These are phyloP conservation scores for Fistularia commersonii DNA, from an alignment of 2,797 vertebrate genomes.

Conservation along the genomic window DNA sequence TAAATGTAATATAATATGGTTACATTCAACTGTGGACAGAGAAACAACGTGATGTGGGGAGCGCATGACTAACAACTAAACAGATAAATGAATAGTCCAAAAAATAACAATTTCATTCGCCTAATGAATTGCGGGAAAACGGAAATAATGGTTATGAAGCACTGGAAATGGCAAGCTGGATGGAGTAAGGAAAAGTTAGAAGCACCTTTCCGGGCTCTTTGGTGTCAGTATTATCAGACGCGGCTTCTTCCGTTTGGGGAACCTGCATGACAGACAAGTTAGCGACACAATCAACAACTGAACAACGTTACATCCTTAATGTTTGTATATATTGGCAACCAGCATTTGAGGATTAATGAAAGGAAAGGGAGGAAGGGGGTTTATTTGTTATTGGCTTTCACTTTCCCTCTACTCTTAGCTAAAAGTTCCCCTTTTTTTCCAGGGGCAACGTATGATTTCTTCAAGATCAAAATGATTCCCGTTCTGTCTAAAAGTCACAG, in stretches of 20 bases:
- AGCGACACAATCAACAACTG: constrained; percentile 33
- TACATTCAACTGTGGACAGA: constrained; percentile 12
- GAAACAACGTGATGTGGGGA: constrained; percentile 5
- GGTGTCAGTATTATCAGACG: constrained; percentile 59
- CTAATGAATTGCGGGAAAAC: constrained; percentile 1
- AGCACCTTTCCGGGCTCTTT: constrained; percentile 71
- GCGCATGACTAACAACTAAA: not conserved
- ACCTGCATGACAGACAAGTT: constrained; percentile 59
- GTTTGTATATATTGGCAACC: not conserved
- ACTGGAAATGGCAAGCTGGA: constrained; percentile 22
- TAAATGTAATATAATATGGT: constrained; percentile 29
- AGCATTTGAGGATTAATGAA: constrained; percentile 2
- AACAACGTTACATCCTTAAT: constrained; percentile 1
- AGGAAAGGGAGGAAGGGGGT: not conserved
- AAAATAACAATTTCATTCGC: constrained; percentile 6
- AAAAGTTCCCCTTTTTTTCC: not conserved
- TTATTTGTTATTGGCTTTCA: not conserved
- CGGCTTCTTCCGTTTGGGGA: constrained; percentile 42
- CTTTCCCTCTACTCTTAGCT: not conserved
- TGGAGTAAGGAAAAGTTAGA: constrained; percentile 36
- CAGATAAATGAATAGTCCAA: constrained; percentile 10
- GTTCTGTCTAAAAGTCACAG: too few species aligned
- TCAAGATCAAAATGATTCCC: not conserved
- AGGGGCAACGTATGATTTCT: not conserved
- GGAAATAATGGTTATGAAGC: constrained; percentile 8